Percentiles rank a stretch among this genome's conserved stretches.
Conservation (phyloP, 2,888 invertebrate species). For the Melitaea athalia region DNA sequence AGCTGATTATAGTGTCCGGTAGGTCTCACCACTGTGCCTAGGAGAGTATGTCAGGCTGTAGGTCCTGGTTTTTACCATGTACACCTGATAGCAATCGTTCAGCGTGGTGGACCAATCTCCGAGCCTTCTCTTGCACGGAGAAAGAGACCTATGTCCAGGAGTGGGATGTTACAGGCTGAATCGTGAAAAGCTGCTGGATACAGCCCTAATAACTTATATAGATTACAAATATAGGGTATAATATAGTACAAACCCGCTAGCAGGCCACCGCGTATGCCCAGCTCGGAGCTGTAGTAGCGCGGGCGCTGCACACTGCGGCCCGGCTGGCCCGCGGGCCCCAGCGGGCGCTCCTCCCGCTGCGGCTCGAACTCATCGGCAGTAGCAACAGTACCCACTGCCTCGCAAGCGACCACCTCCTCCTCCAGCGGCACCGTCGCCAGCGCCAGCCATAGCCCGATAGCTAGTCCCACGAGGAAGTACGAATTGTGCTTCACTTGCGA, state of each 20-base stretch:
- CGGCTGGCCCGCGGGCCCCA: slow-evolving; percentile 50
- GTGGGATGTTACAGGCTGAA: no score
- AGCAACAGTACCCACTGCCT: slow-evolving; percentile 41
- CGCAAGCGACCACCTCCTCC: slow-evolving; percentile 52
- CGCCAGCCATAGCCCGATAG: slow-evolving; percentile 80
- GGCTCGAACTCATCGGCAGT: slow-evolving; percentile 68
- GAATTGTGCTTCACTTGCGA: slow-evolving; percentile 81
- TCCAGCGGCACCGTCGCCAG: slow-evolving; percentile 76
- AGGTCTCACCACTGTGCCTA: no score
- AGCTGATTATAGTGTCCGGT: no score
- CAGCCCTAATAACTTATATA: no score
- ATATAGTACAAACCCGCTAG: slow-evolving; percentile 80
- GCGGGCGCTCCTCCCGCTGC: slow-evolving; percentile 61
- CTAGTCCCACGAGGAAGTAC: slow-evolving; percentile 81
- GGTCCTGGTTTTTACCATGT: no score
- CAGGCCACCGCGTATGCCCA: slow-evolving; percentile 94
- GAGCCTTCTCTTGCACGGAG: no score
- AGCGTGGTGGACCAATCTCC: no score
- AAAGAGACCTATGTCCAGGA: no score
- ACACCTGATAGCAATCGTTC: no score
- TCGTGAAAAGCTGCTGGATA: no score
- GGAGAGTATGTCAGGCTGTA: no score
- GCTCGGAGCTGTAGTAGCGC: slow-evolving; percentile 96
- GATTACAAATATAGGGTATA: no score
- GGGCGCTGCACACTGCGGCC: slow-evolving; percentile 87